Percentiles rank a stretch among this genome's conserved stretches.
These are phyloP conservation scores for Emberiza fucata DNA, from an alignment of 2,113 vertebrate genomes.

Conservation along the genomic window DNA sequence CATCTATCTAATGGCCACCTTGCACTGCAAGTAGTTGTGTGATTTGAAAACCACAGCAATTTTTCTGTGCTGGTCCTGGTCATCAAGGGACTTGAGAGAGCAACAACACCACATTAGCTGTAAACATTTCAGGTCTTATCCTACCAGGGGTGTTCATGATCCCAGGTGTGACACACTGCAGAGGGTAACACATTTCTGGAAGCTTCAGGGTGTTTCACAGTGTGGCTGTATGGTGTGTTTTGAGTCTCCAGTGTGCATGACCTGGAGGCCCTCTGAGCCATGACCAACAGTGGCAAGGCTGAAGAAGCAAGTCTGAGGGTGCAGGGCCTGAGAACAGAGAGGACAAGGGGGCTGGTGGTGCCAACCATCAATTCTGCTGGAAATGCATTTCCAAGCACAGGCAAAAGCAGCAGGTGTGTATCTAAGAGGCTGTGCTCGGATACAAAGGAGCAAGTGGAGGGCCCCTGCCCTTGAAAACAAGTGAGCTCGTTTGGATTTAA, in stretches of 20 bases:
- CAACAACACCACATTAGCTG: not conserved
- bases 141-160: not conserved
- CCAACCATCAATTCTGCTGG: not conserved
- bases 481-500: not conserved
- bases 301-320: not conserved
- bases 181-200: not conserved
- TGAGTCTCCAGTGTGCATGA: not conserved
- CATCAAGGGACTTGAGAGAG: not conserved
- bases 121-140: not conserved
- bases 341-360: not conserved
- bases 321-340: not conserved
- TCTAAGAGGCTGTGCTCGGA: not conserved
- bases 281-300: not conserved
- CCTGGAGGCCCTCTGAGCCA: not conserved
- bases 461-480: not conserved
- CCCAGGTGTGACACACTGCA: not conserved
- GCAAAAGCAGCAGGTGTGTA: not conserved
- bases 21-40: not conserved
- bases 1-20: not conserved
- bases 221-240: fast-evolving
- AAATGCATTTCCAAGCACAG: not conserved
- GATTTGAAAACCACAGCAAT: not conserved
- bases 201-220: not conserved
- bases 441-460: not conserved
- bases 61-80: not conserved